Percentiles rank a stretch among this genome's conserved stretches.
These are phyloP conservation scores for Chaetura pelagica DNA, from an alignment of 2,113 vertebrate species.

Conservation along the genomic window DNA sequence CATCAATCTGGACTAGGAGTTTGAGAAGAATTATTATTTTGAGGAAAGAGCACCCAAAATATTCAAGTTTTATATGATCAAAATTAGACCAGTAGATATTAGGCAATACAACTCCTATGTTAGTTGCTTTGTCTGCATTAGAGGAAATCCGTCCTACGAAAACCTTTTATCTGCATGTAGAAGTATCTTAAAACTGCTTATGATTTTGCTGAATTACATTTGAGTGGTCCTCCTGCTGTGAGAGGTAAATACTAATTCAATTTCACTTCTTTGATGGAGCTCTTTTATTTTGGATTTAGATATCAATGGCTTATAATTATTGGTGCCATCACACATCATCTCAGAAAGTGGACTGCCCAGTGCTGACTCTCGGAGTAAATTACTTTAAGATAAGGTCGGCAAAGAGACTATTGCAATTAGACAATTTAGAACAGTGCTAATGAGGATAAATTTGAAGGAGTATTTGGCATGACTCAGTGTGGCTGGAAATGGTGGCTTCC, in stretches of 20 bases:
- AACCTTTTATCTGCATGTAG: background rate
- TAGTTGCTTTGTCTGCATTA: background rate
- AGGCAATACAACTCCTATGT: background rate
- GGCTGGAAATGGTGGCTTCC: background rate
- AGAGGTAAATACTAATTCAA: background rate
- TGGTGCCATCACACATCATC: background rate
- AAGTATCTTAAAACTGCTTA: background rate
- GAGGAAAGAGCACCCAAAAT: background rate
- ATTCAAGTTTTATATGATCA: background rate
- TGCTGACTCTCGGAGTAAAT: background rate
- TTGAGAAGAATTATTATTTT: background rate
- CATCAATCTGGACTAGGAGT: background rate
- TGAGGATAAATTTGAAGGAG: background rate
- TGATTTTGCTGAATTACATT: background rate
- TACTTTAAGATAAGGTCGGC: background rate
- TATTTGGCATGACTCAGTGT: background rate
- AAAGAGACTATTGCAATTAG: background rate
- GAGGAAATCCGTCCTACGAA: background rate
- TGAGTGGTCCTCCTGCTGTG: background rate
- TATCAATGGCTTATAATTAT: background rate
- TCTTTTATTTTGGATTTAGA: background rate
- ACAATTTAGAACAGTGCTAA: background rate
- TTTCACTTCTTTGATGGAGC: background rate
- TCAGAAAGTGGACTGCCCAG: background rate
- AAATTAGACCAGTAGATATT: background rate